A percentile compares a stretch with the other conserved stretches of the same genome.
phyloP scores from a whole-genome alignment of 2,888 invertebrate species.

The Pristionchus maxplancki region DNA sequence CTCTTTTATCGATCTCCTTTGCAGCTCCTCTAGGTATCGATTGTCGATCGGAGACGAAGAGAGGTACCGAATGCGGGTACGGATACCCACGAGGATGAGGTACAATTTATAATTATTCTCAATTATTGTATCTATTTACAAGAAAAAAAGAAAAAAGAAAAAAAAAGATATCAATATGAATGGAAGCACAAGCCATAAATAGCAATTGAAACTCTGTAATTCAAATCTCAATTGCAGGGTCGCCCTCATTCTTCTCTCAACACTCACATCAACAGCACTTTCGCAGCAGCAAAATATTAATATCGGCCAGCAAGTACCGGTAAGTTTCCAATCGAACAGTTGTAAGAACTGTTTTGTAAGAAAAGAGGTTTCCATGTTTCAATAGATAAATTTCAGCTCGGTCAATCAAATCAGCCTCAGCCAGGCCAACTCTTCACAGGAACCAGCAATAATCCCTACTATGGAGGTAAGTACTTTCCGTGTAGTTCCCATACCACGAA shows the following conservation, averaged over 20 bases:
- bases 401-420: constrained; percentile 59
- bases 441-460: constrained; percentile 70
- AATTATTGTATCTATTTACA: not conserved
- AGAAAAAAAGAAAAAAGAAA: too few relatives aligned
- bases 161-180: too few relatives aligned
- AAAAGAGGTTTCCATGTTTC: too few relatives aligned
- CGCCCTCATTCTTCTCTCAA: constrained; percentile 14
- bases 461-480: constrained; percentile 66
- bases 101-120: not conserved
- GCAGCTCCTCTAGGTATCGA: not conserved
- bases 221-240: too few relatives aligned
- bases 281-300: constrained; percentile 3
- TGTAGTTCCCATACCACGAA: not conserved
- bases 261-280: not conserved
- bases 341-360: too few relatives aligned
- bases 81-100: constrained; percentile 32
- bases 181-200: too few relatives aligned
- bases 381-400: constrained; percentile 56
- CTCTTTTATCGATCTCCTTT: not conserved
- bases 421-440: constrained; percentile 69
- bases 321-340: not conserved
- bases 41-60: not conserved
- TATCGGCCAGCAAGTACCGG: constrained; percentile 39
- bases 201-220: too few relatives aligned
- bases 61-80: not conserved